Evolutionary conservation across 1,140 invertebrate genomes (phyloP), one percentile per base, ranked within the genome.

Genomic region (Drosophila eugracilis): DNA sequence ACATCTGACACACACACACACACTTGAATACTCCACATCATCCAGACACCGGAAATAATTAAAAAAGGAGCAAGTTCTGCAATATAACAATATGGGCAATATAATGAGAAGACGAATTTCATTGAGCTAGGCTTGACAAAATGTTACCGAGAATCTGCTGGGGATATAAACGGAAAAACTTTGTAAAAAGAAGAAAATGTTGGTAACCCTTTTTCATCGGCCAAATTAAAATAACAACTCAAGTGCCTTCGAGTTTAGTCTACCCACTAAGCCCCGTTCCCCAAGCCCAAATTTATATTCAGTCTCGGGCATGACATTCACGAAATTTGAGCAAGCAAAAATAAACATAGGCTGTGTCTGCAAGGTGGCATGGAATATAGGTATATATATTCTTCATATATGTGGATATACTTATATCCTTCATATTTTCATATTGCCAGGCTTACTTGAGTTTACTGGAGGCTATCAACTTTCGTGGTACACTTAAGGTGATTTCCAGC

Each of bases 21-120:
- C n/a, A n/a, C n/a, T n/a, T n/a, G n/a, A n/a, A n/a, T n/a, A n/a
- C n/a, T n/a, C n/a, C n/a, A n/a, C n/a, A n/a, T n/a, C n/a, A n/a
- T 22, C 36, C 30, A 39, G 47, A 42, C 41, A 59, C 55, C 54
- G 67, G 69, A 77, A 81, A 80, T 75, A 81, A 88, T 86, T 86
- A 88, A 81, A 58, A 50, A 57, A 54, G 48, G 22, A 55, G 54
- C n/a, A 84, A 84, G 66, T 60, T 76, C 30, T 75, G n/a, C n/a
- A n/a, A n/a, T n/a, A n/a, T n/a, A 12, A 15, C 36, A 39, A 39
- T 39, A 39, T 39, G 36, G n/a, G 37, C 67, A 76, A 75, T 76
- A 80, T 80, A 58, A 37, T 42, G 49, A 86, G 81, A 47, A 70
- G 81, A 71, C 73, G 48, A 88, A 81, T 88, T 86, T 86, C 83